Evolutionary conservation across 1,140 invertebrate species (phyloP), one percentile per base, ranked within the genome.

Genomic region (Papilio glaucus): DNA sequence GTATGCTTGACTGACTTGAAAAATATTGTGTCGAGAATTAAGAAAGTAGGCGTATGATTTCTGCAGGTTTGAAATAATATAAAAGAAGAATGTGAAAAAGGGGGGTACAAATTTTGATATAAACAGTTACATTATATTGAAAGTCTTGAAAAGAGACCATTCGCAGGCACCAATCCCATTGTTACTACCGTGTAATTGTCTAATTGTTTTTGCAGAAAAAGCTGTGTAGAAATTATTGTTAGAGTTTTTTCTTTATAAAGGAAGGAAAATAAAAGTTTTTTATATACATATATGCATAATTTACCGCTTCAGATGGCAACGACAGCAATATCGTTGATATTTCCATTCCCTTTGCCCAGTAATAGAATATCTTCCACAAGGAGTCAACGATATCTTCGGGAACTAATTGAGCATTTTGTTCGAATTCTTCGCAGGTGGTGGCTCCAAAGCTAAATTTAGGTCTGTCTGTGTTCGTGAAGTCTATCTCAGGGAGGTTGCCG

Each of bases 351-450:
- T 89, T 80, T 13, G 86, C 81, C 88, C 88, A 89, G 62, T 84
- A 88, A 71, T 88, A 92, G 63, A 90, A 85, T 77, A 92, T 90
- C 79, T 89, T 90, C 88, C 88, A 90, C 78, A 80, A 78, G 2
- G 85, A 83, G 71, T 88, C 85, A 26, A 89, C 77, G 42, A 88
- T 72, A 49, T 83, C 71, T 18, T 83, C 80, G 0, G 86, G 81
- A 41, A 85, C 77, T 69, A 90, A 89, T 13, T 71, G 72, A 6
- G 84, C 83, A 9, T 71, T 82, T 8, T 57, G 72, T 77, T 89
- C 88, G 38, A 92, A 92, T 77, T 87, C 80, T 67, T 92, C 86
- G 70, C 87, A 92, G 60, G 85, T 85, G 0, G 86, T 88, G 63
- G 77, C 69, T 42, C 79, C 74, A 15, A 77, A 57, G 24, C 24